phyloP scores from a whole-genome alignment of 1,140 invertebrate genomes.

The Macrostomum lignano region DNA sequence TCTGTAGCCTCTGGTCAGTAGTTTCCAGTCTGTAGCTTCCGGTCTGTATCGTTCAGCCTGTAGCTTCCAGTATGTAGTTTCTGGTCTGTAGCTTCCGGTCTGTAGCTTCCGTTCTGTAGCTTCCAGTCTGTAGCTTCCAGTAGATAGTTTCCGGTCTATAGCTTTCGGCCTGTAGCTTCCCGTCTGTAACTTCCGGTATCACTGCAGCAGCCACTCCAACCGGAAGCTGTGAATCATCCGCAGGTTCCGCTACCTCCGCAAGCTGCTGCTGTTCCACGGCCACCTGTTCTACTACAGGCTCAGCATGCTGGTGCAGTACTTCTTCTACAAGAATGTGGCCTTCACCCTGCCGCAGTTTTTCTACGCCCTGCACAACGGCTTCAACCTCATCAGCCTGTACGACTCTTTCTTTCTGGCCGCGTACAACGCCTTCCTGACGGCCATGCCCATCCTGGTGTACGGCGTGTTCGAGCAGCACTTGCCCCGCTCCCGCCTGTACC shows the following conservation, averaged over 20 bases:
- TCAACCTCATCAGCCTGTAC: constrained; percentile 9
- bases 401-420: constrained; percentile 19
- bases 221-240: too few relatives aligned
- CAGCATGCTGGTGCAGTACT: constrained; percentile 67
- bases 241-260: constrained; percentile 57
- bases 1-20: too few relatives aligned
- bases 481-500: constrained; percentile 29
- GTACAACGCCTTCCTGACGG: constrained; percentile 24
- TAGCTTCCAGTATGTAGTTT: too few relatives aligned
- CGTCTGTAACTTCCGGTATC: too few relatives aligned
- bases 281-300: constrained; percentile 79
- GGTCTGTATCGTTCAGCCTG: too few relatives aligned
- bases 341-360: constrained; percentile 1
- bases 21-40: too few relatives aligned
- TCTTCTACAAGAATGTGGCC: constrained; percentile 51
- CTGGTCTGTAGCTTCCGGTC: too few relatives aligned
- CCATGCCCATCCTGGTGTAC: constrained; percentile 26
- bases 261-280: constrained; percentile 60
- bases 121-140: too few relatives aligned
- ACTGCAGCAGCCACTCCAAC: too few relatives aligned
- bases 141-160: too few relatives aligned
- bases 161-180: too few relatives aligned
- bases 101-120: too few relatives aligned
- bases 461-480: constrained; percentile 64
- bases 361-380: background rate